phyloP scores from a whole-genome alignment of 1,140 invertebrate species.

The Zaprionus capensis region DNA sequence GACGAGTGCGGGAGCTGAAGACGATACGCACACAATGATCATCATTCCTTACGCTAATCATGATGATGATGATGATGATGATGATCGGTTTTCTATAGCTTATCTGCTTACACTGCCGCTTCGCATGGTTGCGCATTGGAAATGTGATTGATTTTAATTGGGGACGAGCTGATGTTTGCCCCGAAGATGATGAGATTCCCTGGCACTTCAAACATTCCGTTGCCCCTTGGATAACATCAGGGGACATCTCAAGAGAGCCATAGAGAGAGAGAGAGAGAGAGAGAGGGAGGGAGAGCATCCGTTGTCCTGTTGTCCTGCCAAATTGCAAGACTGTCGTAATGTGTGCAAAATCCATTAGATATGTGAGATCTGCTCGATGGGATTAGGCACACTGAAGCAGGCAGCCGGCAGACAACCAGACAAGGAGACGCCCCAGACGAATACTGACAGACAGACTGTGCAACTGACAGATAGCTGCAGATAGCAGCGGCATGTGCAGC shows the following conservation, averaged over 20 bases:
- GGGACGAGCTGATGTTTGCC: conserved; percentile 57
- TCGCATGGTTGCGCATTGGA: conserved; percentile 56
- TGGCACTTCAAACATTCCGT: conserved; percentile 39
- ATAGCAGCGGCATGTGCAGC: conserved; percentile 23
- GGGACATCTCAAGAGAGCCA: conserved; percentile 53
- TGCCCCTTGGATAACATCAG: conserved; percentile 57
- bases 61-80: conserved; percentile 53
- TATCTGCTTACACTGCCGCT: conserved; percentile 61
- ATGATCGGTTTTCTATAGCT: conserved; percentile 59
- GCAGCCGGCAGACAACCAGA: conserved; percentile 11
- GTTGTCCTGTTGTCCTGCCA: conserved; percentile 44
- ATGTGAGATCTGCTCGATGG: conserved; percentile 71
- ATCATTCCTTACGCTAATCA: conserved; percentile 30
- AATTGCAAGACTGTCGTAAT: conserved; percentile 53
- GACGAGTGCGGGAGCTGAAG: conserved; percentile 2
- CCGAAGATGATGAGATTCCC: conserved; percentile 55
- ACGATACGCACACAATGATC: conserved; percentile 17
- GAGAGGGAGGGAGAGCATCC: conserved; percentile 28
- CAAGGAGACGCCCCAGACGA: neutral
- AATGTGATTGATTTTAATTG: conserved; percentile 81
- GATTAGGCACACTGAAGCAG: conserved; percentile 51
- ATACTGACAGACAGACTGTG: conserved; percentile 1
- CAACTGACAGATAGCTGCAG: conserved; percentile 7
- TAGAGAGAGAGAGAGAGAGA: neutral
- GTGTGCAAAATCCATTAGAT: conserved; percentile 80